These are phyloP conservation scores for Micropoecilia bifurca DNA, from an alignment of 2,797 vertebrate genomes.

Conservation along the genomic window DNA sequence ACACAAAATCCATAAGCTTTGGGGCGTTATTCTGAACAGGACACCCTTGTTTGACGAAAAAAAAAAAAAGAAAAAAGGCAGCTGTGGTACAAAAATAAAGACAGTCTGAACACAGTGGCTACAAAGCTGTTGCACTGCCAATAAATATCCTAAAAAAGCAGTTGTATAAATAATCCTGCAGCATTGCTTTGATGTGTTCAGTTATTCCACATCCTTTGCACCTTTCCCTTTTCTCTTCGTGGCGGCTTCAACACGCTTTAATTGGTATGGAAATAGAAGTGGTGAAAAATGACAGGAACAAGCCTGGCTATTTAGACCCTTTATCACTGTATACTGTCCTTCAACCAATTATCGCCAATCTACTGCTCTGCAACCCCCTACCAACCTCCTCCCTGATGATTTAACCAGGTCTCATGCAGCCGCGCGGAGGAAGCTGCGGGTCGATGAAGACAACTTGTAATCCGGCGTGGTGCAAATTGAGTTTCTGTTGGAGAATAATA, in stretches of 20 bases:
- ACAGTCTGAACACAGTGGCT: constrained; percentile 7
- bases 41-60: background rate
- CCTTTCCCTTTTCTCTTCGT: constrained; percentile 68
- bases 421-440: constrained; percentile 49
- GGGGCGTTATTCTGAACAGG: constrained; percentile 9
- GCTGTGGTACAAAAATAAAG: background rate
- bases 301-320: constrained; percentile 65
- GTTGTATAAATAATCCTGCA: constrained; percentile 23
- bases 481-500: constrained; percentile 60
- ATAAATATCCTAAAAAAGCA: constrained; percentile 18
- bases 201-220: constrained; percentile 66
- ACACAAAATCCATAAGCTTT: constrained; percentile 36
- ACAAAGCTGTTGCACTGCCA: constrained; percentile 4
- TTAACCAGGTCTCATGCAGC: constrained; percentile 59
- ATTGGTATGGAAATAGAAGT: constrained; percentile 78
- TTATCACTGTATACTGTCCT: constrained; percentile 77
- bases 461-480: constrained; percentile 74
- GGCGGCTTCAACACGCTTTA: constrained; percentile 74
- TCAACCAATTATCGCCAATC: constrained; percentile 81
- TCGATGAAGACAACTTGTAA: constrained; percentile 67
- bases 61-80: background rate
- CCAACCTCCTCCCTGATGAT: constrained; percentile 64
- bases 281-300: constrained; percentile 74
- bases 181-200: constrained; percentile 46
- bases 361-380: constrained; percentile 61